A percentile compares a stretch with the other conserved stretches of the same genome.
Conservation (phyloP, 1,140 invertebrate genomes). For the Tetranychus urticae region DNA sequence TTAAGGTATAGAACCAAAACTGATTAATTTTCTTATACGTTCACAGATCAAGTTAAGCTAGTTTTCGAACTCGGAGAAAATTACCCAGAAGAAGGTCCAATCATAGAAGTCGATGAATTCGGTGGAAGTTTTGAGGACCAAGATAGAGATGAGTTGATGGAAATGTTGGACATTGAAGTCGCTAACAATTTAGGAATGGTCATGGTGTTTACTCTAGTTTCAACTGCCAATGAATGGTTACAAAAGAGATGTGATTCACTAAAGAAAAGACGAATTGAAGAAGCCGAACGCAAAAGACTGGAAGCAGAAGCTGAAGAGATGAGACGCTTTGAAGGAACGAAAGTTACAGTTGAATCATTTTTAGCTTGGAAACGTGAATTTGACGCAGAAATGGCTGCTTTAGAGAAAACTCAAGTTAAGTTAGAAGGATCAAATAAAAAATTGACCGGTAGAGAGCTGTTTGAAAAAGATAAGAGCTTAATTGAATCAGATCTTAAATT, state of each 20-base stretch:
- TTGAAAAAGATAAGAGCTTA: slow-evolving; percentile 67
- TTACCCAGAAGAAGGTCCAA: slow-evolving; percentile 64
- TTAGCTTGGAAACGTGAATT: slow-evolving; percentile 78
- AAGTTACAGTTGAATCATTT: slow-evolving; percentile 87
- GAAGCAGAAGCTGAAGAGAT: slow-evolving; percentile 19
- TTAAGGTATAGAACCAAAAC: too few species aligned
- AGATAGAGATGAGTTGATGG: slow-evolving; percentile 26
- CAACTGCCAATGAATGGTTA: slow-evolving; percentile 71
- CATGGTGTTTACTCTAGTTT: slow-evolving; percentile 88
- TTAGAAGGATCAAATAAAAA: slow-evolving; percentile 21
- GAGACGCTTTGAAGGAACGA: slow-evolving; percentile 36
- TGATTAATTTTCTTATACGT: background rate
- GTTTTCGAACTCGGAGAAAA: slow-evolving; percentile 57
- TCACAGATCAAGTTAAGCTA: slow-evolving; percentile 29
- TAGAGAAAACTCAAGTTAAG: slow-evolving; percentile 32
- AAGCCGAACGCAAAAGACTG: slow-evolving; percentile 7
- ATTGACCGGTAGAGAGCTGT: slow-evolving; percentile 53
- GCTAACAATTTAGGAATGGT: slow-evolving; percentile 82
- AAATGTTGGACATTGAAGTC: slow-evolving; percentile 40
- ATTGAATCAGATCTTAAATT: slow-evolving; percentile 89
- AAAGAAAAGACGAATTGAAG: slow-evolving; percentile 5
- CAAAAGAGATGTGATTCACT: slow-evolving; percentile 27
- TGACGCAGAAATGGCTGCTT: slow-evolving; percentile 59
- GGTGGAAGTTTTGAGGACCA: slow-evolving; percentile 47
- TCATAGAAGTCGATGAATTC: slow-evolving; percentile 48